phyloP scores from a whole-genome alignment of 2,797 vertebrate genomes.

The Podarcis siculus region DNA sequence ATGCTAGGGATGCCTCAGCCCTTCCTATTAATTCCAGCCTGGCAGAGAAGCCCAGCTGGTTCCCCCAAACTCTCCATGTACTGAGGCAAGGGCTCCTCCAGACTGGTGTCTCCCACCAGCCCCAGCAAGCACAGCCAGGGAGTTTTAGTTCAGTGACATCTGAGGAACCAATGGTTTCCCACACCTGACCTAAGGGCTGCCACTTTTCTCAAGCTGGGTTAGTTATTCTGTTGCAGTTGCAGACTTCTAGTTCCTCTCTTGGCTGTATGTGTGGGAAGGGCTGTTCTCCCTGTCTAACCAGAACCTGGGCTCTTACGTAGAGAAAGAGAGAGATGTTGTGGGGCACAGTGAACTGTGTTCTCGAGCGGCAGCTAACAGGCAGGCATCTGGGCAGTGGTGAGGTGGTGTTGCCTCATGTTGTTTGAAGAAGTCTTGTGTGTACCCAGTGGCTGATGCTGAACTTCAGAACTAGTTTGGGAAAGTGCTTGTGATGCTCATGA shows the following conservation, averaged over 20 bases:
- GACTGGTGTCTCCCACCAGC: too few species aligned
- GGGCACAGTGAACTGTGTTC: background rate
- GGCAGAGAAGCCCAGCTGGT: background rate
- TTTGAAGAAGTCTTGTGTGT: background rate
- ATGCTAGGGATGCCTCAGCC: too few species aligned
- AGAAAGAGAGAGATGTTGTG: background rate
- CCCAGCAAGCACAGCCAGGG: too few species aligned
- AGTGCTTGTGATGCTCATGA: background rate
- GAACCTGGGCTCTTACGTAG: background rate
- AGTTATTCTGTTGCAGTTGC: background rate
- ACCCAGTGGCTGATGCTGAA: background rate
- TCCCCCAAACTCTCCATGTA: background rate
- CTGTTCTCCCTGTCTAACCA: background rate
- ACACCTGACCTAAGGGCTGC: too few species aligned
- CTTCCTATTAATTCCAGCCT: background rate
- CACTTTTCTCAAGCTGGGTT: background rate
- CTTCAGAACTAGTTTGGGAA: background rate
- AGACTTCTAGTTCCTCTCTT: too few species aligned
- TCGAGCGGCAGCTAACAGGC: background rate
- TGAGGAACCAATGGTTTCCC: too few species aligned
- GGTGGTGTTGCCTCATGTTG: background rate
- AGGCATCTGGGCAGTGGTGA: background rate
- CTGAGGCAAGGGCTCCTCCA: background rate
- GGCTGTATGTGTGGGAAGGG: background rate
- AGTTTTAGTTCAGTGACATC: too few species aligned